Evolutionary conservation across 37 sponge, comb jelly and placozoan species (phyloP), one percentile per base, ranked within the genome.

Genomic region (Axinella damicornis): DNA sequence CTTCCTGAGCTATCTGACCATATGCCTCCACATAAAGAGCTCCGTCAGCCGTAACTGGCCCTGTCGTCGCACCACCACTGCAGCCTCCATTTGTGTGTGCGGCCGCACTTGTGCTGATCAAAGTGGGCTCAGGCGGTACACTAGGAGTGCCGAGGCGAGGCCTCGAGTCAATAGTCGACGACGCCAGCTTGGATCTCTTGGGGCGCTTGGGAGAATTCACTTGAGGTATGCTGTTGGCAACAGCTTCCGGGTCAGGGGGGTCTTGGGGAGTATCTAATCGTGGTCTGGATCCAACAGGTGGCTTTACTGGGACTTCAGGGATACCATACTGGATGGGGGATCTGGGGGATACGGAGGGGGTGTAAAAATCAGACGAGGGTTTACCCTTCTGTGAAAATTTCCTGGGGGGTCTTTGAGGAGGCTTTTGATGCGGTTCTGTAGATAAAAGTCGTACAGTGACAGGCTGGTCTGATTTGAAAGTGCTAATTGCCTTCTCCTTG

Each of bases 91-190:
- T 61, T 22, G 62, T n/a, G n/a, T n/a, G 25, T 25, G 12, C 25
- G 12, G 62, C 62, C 14, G 25, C 5, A 2, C 12, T 25, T 61
- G 4, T 4, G 46, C 46, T 9, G 4, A 4, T 46, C 46, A 4
- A 46, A 46, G 12, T 61, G n/a, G 79, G 79, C 22, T 65, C 65
- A 0, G 66, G 79, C 0, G 30, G 31, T 24, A 65, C 53, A 21
- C 0, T 0, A 27, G 79, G 79, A 0, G 79, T 64, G 79, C 65
- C 24, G 0, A 79, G 53, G 1, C 79, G 33, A 22, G 79, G 66
- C 32, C 79, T 62, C 0, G 79, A 28, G 17, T 65, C 53, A 19
- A 79, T 46, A 46, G 4, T 9, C 46, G 46, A 9, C 6, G 46
- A 12, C n/a, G n/a, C n/a, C n/a, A n/a, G n/a, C 9, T 46, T 46